phyloP scores from a whole-genome alignment of 2,797 vertebrate species.

The Clamator glandarius region DNA sequence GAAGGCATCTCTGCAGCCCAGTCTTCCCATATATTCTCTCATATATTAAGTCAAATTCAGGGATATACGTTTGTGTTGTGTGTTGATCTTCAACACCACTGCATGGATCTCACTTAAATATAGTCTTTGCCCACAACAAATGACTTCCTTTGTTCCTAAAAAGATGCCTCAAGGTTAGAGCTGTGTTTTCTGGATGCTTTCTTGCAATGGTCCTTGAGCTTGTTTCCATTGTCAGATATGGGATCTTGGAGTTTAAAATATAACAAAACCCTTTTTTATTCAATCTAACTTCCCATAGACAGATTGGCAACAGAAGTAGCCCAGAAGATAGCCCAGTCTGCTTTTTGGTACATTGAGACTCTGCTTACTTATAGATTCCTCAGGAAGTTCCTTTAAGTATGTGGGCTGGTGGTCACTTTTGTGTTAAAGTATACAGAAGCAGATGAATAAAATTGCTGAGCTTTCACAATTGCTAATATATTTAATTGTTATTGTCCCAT shows the following conservation, averaged over 20 bases:
- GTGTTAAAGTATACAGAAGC: not conserved
- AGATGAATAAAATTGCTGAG: not conserved
- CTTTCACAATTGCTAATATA: not conserved
- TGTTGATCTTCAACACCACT: not conserved
- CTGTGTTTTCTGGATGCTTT: not conserved
- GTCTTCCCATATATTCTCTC: not conserved
- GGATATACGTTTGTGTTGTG: not conserved
- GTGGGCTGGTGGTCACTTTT: not conserved
- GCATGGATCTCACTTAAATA: rapidly evolving
- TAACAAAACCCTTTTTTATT: not conserved
- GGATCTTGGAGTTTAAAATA: not conserved
- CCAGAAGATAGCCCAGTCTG: not conserved
- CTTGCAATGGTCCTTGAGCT: not conserved
- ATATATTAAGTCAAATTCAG: not conserved
- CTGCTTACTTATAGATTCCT: not conserved
- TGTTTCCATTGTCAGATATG: not conserved
- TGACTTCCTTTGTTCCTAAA: not conserved
- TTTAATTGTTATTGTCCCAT: not conserved
- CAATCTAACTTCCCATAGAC: not conserved
- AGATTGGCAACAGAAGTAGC: not conserved
- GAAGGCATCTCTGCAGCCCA: not conserved
- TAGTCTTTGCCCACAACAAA: not conserved
- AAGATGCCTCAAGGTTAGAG: not conserved
- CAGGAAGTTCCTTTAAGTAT: not conserved
- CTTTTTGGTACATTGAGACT: not conserved